Evolutionary conservation across 2,113 vertebrate species (phyloP).

Genomic region (Scartelaos histophorus): DNA sequence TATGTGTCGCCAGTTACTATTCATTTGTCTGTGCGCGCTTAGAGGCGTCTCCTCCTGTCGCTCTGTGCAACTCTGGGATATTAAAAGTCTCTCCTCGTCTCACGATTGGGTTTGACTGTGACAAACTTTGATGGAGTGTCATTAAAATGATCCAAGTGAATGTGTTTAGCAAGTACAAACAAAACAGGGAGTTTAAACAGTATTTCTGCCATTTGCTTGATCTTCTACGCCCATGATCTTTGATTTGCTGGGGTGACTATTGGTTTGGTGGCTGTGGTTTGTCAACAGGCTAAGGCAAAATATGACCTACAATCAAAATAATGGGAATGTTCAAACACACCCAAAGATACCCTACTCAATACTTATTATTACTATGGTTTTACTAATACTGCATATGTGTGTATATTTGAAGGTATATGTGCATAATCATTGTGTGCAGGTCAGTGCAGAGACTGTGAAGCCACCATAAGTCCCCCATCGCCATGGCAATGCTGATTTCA

Average conservation of each 20-base stretch:
- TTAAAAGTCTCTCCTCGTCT: neutral
- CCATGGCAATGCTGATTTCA: slow-evolving; percentile 37
- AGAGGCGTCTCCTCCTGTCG: slow-evolving; percentile 1
- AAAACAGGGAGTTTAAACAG: slow-evolving; percentile 14
- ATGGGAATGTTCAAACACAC: too few relatives aligned
- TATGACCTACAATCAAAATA: too few relatives aligned
- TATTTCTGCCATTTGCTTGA: neutral
- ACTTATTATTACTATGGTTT: neutral
- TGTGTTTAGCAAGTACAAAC: slow-evolving; percentile 28
- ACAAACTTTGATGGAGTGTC: neutral
- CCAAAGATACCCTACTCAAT: neutral
- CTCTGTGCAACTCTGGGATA: neutral
- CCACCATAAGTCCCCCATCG: slow-evolving; percentile 29
- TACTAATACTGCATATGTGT: neutral
- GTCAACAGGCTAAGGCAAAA: neutral
- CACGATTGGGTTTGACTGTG: neutral
- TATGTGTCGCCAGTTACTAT: slow-evolving; percentile 22
- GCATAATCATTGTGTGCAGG: slow-evolving; percentile 13
- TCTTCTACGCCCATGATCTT: neutral
- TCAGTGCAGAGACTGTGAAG: slow-evolving; percentile 7
- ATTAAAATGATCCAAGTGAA: slow-evolving; percentile 13
- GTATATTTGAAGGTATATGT: neutral
- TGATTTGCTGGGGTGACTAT: neutral
- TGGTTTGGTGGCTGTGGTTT: neutral
- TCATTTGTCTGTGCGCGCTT: slow-evolving; percentile 16